These are phyloP conservation scores for Natator depressus DNA, from an alignment of 2,113 vertebrate genomes.

Conservation along the genomic window DNA sequence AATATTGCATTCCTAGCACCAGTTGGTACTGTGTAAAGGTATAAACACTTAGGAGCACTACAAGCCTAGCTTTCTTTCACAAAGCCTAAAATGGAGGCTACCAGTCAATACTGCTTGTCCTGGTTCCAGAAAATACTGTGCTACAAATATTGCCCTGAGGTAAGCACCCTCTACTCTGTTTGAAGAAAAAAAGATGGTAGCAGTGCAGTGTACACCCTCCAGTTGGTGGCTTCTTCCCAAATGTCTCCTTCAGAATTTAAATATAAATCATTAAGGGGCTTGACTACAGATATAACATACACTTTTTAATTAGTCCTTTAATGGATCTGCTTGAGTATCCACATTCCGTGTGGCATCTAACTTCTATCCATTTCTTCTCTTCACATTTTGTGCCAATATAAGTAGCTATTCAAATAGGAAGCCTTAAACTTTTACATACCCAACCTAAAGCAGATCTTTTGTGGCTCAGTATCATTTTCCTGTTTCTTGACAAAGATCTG, in stretches of 20 bases:
- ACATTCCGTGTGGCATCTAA: background rate
- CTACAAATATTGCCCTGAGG: background rate
- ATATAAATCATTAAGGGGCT: background rate
- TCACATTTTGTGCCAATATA: background rate
- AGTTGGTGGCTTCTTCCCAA: background rate
- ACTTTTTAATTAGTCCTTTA: background rate
- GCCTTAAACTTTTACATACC: background rate
- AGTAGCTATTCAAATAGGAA: background rate
- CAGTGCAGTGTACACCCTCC: fast-evolving
- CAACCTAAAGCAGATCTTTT: background rate
- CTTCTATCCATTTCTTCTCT: background rate
- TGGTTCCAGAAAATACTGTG: fast-evolving
- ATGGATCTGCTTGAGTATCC: background rate
- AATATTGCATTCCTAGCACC: constrained; percentile 1
- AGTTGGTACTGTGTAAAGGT: constrained; percentile 29
- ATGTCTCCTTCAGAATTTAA: background rate
- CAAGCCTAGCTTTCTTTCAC: fast-evolving
- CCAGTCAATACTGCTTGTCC: fast-evolving
- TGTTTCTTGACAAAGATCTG: background rate
- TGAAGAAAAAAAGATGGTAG: background rate
- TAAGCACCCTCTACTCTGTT: fast-evolving
- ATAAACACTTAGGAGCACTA: fast-evolving
- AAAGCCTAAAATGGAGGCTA: fast-evolving
- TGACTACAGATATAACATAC: fast-evolving
- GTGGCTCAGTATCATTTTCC: background rate